Percentiles rank a stretch among this genome's conserved stretches.
phyloP scores from a whole-genome alignment of 2,797 vertebrate species.

The Phoeniculus purpureus region DNA sequence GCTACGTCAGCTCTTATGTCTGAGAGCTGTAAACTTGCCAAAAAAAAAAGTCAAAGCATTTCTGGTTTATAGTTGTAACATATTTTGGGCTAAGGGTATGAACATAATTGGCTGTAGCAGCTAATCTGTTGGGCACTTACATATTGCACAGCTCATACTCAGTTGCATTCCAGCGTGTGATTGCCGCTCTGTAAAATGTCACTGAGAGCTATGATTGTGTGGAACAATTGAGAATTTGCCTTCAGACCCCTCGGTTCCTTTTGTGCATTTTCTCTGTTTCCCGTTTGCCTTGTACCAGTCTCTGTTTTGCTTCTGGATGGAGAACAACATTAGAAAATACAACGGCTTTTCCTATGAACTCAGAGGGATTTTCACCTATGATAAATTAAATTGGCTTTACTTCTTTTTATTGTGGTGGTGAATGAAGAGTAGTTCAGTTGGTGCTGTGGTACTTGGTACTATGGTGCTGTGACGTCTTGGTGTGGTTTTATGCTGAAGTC shows the following conservation, averaged over 20 bases:
- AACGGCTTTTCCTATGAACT: background rate
- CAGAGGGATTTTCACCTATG: accelerated
- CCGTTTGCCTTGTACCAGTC: background rate
- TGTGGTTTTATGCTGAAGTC: accelerated
- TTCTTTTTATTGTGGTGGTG: background rate
- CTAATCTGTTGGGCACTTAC: background rate
- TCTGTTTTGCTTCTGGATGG: background rate
- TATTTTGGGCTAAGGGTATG: background rate
- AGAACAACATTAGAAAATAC: background rate
- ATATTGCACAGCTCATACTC: background rate
- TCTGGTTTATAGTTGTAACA: background rate
- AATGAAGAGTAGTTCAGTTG: background rate
- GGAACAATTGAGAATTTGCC: background rate
- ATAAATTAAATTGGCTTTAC: background rate
- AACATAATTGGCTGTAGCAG: background rate
- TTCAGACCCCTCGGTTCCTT: background rate
- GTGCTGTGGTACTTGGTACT: no score
- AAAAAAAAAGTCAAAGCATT: background rate
- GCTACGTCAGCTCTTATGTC: background rate
- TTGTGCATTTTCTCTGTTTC: background rate
- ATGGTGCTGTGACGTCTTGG: background rate
- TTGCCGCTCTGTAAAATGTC: background rate
- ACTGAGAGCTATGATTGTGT: background rate
- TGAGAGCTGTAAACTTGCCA: background rate
- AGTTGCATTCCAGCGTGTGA: background rate